phyloP scores from a whole-genome alignment of 2,113 vertebrate genomes.

The Catharus fuscescens region DNA sequence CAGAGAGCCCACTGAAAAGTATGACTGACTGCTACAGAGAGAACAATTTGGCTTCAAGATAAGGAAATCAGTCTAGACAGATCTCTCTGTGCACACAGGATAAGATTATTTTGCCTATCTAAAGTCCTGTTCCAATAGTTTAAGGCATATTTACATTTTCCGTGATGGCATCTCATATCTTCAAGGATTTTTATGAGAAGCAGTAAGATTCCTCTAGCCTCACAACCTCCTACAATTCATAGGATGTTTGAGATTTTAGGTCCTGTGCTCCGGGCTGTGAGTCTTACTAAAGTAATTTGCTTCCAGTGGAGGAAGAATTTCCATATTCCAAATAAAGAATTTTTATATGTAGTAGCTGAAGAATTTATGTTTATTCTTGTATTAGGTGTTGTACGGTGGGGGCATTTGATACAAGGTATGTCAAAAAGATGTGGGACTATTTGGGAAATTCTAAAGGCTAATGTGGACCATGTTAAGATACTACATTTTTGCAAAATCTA shows the following conservation, averaged over 20 bases:
- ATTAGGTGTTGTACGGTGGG: neutral
- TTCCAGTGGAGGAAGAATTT: neutral
- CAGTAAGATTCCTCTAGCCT: neutral
- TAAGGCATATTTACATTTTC: slow-evolving; percentile 2
- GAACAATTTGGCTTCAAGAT: slow-evolving; percentile 34
- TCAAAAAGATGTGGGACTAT: neutral
- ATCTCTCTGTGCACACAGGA: neutral
- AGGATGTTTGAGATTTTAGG: neutral
- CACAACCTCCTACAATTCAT: neutral
- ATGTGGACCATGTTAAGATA: neutral
- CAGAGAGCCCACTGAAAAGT: neutral
- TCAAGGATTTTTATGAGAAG: slow-evolving; percentile 36
- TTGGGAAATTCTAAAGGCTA: neutral
- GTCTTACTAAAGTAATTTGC: neutral
- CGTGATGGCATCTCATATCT: neutral
- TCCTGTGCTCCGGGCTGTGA: neutral
- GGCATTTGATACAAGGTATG: neutral
- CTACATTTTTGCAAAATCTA: neutral
- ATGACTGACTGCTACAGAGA: neutral
- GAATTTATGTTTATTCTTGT: neutral
- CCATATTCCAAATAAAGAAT: neutral
- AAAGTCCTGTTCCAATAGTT: neutral
- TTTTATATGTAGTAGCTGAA: neutral
- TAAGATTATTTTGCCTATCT: slow-evolving; percentile 46
- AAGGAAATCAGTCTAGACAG: slow-evolving; percentile 30